A percentile compares a stretch with the other conserved stretches of the same genome.
phyloP scores from a whole-genome alignment of 2,888 invertebrate genomes.

The Iselma pallidipennis region DNA sequence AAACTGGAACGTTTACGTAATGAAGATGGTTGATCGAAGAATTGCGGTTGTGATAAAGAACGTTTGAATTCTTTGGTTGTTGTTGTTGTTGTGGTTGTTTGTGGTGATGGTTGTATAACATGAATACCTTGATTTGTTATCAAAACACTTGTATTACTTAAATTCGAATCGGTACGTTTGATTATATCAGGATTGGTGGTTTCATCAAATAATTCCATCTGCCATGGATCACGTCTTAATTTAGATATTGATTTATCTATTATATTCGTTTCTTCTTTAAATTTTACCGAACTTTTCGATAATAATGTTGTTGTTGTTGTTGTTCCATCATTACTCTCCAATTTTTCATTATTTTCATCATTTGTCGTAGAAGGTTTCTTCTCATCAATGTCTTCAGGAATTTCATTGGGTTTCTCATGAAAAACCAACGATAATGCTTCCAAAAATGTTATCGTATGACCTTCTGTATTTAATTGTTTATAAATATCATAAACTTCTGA shows the following conservation, averaged over 20 bases:
- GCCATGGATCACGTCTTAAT: slow-evolving; percentile 48
- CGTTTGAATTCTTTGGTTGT: slow-evolving; percentile 41
- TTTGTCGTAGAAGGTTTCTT: neutral
- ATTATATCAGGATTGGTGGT: slow-evolving; percentile 25
- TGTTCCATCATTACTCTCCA: neutral
- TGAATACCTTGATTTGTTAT: slow-evolving; percentile 48
- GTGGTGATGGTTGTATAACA: slow-evolving; percentile 36
- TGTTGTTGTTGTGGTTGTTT: slow-evolving; percentile 14
- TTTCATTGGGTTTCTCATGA: slow-evolving; percentile 37
- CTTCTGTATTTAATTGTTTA: slow-evolving; percentile 58
- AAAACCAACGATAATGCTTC: slow-evolving; percentile 41
- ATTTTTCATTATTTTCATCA: slow-evolving; percentile 4
- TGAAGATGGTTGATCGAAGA: slow-evolving; percentile 27
- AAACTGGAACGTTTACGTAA: slow-evolving; percentile 29
- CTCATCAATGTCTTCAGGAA: slow-evolving; percentile 24
- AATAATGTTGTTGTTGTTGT: neutral
- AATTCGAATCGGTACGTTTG: slow-evolving; percentile 28
- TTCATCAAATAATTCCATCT: slow-evolving; percentile 50
- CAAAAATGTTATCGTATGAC: slow-evolving; percentile 39
- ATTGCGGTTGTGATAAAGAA: slow-evolving; percentile 50
- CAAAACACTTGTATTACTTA: slow-evolving; percentile 41
- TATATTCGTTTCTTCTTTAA: neutral
- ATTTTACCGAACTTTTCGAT: slow-evolving; percentile 14
- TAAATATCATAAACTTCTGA: slow-evolving; percentile 64
- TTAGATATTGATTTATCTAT: slow-evolving; percentile 16